A percentile compares a stretch with the other conserved stretches of the same genome.
phyloP scores from a whole-genome alignment of 2,113 vertebrate genomes.

The Monarcha castaneiventris region DNA sequence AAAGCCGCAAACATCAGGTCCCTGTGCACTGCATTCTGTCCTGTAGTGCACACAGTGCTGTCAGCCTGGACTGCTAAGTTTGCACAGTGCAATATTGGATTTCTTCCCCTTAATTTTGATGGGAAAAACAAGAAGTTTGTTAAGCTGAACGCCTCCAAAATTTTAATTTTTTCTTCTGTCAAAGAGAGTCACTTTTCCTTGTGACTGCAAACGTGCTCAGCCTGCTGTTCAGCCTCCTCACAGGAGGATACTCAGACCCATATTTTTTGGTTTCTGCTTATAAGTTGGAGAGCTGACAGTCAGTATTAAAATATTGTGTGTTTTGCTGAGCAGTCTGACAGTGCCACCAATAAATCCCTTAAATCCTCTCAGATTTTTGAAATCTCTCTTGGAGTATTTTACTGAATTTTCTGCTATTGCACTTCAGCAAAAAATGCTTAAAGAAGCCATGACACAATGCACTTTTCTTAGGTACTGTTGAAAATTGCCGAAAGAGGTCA shows the following conservation, averaged over 20 bases:
- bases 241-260: neutral
- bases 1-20: neutral
- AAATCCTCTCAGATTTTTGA: neutral
- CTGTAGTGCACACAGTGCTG: neutral
- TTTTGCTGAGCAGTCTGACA: neutral
- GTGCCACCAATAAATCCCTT: neutral
- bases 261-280: neutral
- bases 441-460: neutral
- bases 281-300: neutral
- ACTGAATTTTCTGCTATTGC: neutral
- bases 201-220: neutral
- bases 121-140: neutral
- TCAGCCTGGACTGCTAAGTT: neutral
- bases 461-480: neutral
- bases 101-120: neutral
- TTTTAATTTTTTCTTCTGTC: neutral
- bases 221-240: neutral
- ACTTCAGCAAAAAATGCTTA: neutral
- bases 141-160: neutral
- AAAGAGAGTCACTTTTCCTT: neutral
- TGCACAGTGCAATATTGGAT: neutral
- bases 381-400: neutral
- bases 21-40: neutral
- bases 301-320: neutral
- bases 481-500: neutral